phyloP scores from a whole-genome alignment of 92 coral and sea anemone genomes.

The Bergia sp. region DNA sequence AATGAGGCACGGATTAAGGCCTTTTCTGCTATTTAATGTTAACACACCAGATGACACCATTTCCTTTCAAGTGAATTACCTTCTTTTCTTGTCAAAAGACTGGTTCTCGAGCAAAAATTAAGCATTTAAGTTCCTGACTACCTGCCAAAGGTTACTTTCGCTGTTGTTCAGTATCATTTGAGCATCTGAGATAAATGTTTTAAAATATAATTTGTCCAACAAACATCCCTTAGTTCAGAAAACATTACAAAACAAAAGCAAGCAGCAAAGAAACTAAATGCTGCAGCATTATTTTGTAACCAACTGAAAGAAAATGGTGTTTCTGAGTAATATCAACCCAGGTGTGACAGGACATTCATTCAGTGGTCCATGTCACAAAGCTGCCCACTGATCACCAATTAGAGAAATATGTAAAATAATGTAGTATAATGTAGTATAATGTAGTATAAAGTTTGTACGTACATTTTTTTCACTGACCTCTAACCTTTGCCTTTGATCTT shows the following conservation, averaged over 20 bases:
- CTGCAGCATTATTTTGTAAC: background rate
- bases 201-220: too few relatives aligned
- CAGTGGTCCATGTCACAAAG: background rate
- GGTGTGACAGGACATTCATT: background rate
- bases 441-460: constrained; percentile 13
- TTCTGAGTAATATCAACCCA: background rate
- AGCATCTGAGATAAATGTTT: too few relatives aligned
- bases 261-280: background rate
- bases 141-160: background rate
- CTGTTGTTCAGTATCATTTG: background rate
- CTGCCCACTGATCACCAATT: background rate
- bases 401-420: background rate
- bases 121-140: background rate
- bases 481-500: constrained; percentile 47
- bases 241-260: too few relatives aligned
- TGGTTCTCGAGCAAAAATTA: background rate
- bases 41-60: constrained; percentile 13
- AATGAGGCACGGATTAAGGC: background rate
- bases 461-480: constrained; percentile 38
- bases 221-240: too few relatives aligned
- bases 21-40: background rate
- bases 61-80: background rate
- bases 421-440: background rate
- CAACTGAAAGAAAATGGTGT: background rate
- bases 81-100: background rate